These are phyloP conservation scores for Microhierax caerulescens DNA, from an alignment of 2,797 vertebrate genomes.

Conservation along the genomic window DNA sequence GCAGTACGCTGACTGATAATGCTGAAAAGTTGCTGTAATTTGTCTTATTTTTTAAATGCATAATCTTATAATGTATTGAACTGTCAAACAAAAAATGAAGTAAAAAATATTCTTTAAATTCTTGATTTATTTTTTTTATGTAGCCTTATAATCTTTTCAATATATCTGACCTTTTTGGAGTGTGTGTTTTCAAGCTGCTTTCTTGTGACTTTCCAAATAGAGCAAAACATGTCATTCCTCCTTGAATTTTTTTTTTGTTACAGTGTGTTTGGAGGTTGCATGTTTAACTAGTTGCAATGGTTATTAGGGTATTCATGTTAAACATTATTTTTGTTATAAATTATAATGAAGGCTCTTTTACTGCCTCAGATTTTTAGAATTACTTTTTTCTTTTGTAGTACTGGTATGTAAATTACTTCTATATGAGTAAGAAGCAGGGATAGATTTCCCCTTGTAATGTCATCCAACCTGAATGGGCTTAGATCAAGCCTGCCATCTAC, in stretches of 20 bases:
- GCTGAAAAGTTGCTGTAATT: not conserved
- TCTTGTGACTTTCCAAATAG: not conserved
- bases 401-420: not conserved
- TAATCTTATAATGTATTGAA: not conserved
- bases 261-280: not conserved
- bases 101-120: not conserved
- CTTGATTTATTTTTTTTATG: not conserved
- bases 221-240: not conserved
- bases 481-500: conserved; percentile 80
- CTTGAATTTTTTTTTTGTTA: not conserved
- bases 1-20: not conserved
- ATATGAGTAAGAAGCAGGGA: not conserved
- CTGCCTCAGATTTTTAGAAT: not conserved
- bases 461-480: not conserved
- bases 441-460: not conserved
- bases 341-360: not conserved
- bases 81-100: not conserved
- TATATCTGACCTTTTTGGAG: not conserved
- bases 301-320: not conserved
- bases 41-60: not conserved
- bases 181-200: not conserved
- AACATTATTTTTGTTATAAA: not conserved
- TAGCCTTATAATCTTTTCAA: not conserved
- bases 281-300: not conserved
- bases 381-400: not conserved